Evolutionary conservation across 2,113 vertebrate genomes (phyloP).

Genomic region (Mellivora capensis): DNA sequence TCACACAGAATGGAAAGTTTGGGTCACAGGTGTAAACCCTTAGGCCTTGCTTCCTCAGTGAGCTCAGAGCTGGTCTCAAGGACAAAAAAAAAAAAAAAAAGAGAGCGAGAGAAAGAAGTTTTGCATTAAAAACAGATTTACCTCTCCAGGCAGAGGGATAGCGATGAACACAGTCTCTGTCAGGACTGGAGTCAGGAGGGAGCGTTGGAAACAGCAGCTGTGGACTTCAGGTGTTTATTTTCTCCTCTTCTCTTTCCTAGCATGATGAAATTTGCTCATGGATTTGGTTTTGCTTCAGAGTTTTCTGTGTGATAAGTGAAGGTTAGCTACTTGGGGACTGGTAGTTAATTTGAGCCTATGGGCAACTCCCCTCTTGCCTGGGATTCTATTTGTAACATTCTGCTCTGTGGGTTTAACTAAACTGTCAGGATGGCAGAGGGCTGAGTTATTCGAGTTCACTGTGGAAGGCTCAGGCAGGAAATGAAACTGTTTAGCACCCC

Average conservation of each 20-base stretch:
- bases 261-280: neutral
- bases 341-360: conserved; percentile 62
- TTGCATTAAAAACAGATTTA: conserved; percentile 1
- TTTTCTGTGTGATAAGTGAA: conserved; percentile 60
- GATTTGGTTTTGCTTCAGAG: conserved; percentile 56
- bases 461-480: conserved; percentile 41
- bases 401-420: conserved; percentile 62
- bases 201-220: neutral
- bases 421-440: conserved; percentile 49
- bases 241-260: conserved; percentile 27
- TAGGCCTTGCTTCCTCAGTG: conserved; percentile 38
- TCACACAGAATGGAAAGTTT: conserved; percentile 58
- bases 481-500: conserved; percentile 35
- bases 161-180: neutral
- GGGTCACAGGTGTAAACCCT: conserved; percentile 51
- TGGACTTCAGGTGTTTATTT: conserved; percentile 38
- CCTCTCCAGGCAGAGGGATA: neutral
- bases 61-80: conserved; percentile 44
- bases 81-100: conserved; percentile 22
- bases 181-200: neutral
- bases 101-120: neutral
- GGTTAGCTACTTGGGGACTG: conserved; percentile 50
- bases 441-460: conserved; percentile 30
- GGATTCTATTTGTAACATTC: conserved; percentile 48
- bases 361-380: conserved; percentile 59